These are phyloP conservation scores for Alfaro cultratus DNA, from an alignment of 2,797 vertebrate species.

Conservation along the genomic window DNA sequence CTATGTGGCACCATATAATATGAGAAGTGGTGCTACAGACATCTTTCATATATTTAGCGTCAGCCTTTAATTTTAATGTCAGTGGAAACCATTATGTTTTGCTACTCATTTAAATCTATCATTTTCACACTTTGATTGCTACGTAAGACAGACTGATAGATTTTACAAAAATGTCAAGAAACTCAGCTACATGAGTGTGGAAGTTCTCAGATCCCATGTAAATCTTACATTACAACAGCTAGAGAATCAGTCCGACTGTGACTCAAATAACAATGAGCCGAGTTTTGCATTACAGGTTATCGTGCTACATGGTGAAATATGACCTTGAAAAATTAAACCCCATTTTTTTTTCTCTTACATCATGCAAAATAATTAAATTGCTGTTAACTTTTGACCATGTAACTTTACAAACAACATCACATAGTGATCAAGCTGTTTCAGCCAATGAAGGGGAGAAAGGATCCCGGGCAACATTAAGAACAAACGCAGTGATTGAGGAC, in stretches of 20 bases:
- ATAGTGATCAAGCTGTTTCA: too few relatives aligned
- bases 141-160: background rate
- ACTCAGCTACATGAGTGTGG: background rate
- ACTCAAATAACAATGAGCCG: background rate
- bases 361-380: too few relatives aligned
- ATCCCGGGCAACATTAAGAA: too few relatives aligned
- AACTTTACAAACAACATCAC: too few relatives aligned
- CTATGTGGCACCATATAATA: background rate
- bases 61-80: background rate
- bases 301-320: background rate
- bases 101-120: background rate
- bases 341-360: too few relatives aligned
- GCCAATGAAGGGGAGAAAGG: too few relatives aligned
- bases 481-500: too few relatives aligned
- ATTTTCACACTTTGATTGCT: background rate
- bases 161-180: background rate
- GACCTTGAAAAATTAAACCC: too few relatives aligned
- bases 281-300: background rate
- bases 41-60: slow-evolving; percentile 15
- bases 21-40: background rate
- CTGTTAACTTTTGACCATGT: too few relatives aligned
- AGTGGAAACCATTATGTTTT: background rate
- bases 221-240: background rate
- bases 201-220: background rate
- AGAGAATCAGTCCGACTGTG: background rate